Conservation (phyloP, 2,113 vertebrate species). For the Labeo catla region DNA sequence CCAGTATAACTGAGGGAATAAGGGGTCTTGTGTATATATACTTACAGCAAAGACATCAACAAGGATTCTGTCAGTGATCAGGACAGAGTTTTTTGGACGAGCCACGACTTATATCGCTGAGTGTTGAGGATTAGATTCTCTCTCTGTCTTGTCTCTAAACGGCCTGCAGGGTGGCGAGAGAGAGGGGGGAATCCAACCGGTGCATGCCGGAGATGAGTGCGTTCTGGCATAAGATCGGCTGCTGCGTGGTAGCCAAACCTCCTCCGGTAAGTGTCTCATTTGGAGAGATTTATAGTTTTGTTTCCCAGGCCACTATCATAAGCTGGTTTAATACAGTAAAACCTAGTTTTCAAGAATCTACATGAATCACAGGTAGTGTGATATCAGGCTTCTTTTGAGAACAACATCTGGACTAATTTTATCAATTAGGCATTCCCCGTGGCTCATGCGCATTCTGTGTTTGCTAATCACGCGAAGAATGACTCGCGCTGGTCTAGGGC, state of each 20-base stretch:
- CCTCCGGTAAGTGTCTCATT: slow-evolving; percentile 81
- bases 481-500: slow-evolving; percentile 5
- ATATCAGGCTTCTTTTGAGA: not conserved
- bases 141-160: slow-evolving; percentile 21
- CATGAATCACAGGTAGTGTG: slow-evolving; percentile 5
- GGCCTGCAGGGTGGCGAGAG: slow-evolving; percentile 69
- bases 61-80: not conserved
- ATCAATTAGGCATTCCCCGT: slow-evolving; percentile 7
- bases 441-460: slow-evolving; percentile 27
- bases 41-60: not conserved
- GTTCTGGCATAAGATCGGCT: slow-evolving; percentile 96
- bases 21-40: slow-evolving; percentile 4
- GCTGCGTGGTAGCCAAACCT: slow-evolving; percentile 90
- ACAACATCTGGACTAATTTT: slow-evolving; percentile 39
- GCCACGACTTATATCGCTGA: not conserved
- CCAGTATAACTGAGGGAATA: not conserved
- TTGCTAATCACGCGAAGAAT: slow-evolving; percentile 18
- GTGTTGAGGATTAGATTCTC: slow-evolving; percentile 13
- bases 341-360: not conserved
- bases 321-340: not conserved
- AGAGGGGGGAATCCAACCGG: slow-evolving; percentile 53
- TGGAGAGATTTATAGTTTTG: not conserved
- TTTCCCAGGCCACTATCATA: not conserved
- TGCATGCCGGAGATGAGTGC: slow-evolving; percentile 83
- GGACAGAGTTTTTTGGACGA: not conserved